A percentile compares a stretch with the other conserved stretches of the same genome.
phyloP scores from a whole-genome alignment of 2,113 vertebrate species.

The Cacatua alba region DNA sequence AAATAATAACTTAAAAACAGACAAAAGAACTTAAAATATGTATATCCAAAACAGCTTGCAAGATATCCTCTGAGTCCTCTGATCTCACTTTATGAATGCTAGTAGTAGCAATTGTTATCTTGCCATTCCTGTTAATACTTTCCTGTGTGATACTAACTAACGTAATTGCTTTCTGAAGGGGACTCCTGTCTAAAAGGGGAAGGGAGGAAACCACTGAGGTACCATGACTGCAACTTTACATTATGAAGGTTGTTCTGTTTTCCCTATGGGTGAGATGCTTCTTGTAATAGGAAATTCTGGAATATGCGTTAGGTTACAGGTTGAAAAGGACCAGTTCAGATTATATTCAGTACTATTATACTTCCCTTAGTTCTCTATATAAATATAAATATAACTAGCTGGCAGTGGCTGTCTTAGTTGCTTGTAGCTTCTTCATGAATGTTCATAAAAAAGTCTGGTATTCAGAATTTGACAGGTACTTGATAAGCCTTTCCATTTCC shows the following conservation, averaged over 20 bases:
- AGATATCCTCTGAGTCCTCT: not conserved
- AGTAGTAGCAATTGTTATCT: not conserved
- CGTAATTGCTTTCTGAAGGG: not conserved
- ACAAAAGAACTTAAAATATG: accelerated
- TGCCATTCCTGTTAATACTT: not conserved
- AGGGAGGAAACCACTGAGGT: not conserved
- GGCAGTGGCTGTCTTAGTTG: not conserved
- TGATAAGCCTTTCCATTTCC: constrained; percentile 32
- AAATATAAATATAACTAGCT: not conserved
- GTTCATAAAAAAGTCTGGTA: not conserved
- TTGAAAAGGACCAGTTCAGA: not conserved
- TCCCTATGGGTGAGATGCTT: not conserved
- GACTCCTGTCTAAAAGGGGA: not conserved
- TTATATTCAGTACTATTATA: not conserved
- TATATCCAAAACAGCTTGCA: not conserved
- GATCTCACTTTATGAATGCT: not conserved
- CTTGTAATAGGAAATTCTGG: not conserved
- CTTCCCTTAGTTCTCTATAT: not conserved
- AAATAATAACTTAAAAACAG: not conserved
- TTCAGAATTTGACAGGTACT: not conserved
- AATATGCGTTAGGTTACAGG: not conserved
- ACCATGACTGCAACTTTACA: not conserved
- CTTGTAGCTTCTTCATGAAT: not conserved
- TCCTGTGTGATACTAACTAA: not conserved
- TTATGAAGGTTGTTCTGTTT: not conserved